Percentiles rank a stretch among this genome's conserved stretches.
Evolutionary conservation across 2,888 invertebrate species (phyloP).

Genomic region (Eupeodes latifasciatus): DNA sequence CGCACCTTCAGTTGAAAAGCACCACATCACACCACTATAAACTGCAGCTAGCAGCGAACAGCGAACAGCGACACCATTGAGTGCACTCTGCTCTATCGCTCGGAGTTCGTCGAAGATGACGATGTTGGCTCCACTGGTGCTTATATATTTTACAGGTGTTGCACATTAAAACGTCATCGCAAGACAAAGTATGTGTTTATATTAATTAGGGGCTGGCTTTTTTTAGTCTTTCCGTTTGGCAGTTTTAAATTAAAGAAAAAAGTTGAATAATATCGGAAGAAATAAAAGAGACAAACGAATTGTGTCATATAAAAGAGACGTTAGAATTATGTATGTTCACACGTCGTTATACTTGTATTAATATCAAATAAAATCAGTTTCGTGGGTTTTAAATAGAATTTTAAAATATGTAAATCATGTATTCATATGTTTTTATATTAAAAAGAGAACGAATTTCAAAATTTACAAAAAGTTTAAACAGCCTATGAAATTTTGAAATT

Average conservation of each 20-base stretch:
- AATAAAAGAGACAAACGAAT: constrained; percentile 8
- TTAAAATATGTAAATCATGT: too few relatives aligned
- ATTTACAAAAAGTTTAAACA: too few relatives aligned
- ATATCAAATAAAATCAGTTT: too few relatives aligned
- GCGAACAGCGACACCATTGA: constrained; percentile 49
- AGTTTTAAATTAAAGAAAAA: constrained; percentile 41
- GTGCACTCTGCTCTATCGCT: constrained; percentile 25
- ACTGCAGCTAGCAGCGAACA: background rate
- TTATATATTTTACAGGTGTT: constrained; percentile 65
- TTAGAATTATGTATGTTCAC: constrained; percentile 14
- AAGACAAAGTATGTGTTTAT: constrained; percentile 47
- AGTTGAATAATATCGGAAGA: constrained; percentile 47
- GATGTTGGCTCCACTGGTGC: constrained; percentile 51
- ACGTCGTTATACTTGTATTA: background rate
- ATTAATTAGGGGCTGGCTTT: constrained; percentile 63
- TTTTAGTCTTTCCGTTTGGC: constrained; percentile 9
- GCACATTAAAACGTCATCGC: constrained; percentile 73
- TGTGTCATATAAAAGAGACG: constrained; percentile 21
- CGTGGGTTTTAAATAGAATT: too few relatives aligned
- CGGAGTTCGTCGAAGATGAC: background rate
- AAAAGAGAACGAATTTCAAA: too few relatives aligned
- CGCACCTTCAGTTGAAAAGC: constrained; percentile 58
- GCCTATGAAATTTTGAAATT: too few relatives aligned
- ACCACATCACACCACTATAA: background rate
- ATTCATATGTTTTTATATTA: too few relatives aligned